Base-by-base conservation (phyloP, 1,140 invertebrate species). In the Heliothis virescens region DNA sequence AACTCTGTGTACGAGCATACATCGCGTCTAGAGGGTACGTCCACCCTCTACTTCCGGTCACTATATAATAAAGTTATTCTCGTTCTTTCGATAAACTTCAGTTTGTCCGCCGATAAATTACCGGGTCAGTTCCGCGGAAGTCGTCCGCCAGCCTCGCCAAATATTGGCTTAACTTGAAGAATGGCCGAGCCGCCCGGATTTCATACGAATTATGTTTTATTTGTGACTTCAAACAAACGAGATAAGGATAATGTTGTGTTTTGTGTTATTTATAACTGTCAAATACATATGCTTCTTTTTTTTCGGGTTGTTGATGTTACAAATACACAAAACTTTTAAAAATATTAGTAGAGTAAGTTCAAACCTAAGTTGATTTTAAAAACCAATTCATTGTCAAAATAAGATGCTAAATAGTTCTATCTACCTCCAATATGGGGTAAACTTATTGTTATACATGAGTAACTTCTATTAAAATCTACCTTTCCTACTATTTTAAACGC, bases 61-160 rank as follows among this genome's bases (percentile, higher is more conserved):
- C 86, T 93, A 90, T 90, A 90, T 94, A 94, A 94, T 94, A 94
- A 93, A 93, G 91, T 94, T 93, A 93, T 93, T 93, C 90, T 85
- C 90, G 85, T 90, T 91, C 90, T 92, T 92, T 92, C 92, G 93
- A 94, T 93, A 94, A 93, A 94, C 89, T 94, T 90, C 86, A 91
- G 85, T 92, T 91, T 92, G 89, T 87, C 85, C 90, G 85, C 85
- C 90, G 82, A 94, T 94, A 94, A 93, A 93, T 93, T 93, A 94
- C 90, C 86, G 85, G 90, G 87, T 88, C 89, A 87, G 89, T 85
- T 85, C 89, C 88, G 86, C 87, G 87, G 91, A 92, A 92, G 90
- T 89, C 81, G 83, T 74, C 82, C 34, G 34, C 86, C 81, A 75
- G 84, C 67, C 83, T 87, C 83, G 86, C 87, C 90, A 93, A 93